phyloP scores from a whole-genome alignment of 37 sponge, comb jelly and placozoan species.

The Petrosia ficiformis region DNA sequence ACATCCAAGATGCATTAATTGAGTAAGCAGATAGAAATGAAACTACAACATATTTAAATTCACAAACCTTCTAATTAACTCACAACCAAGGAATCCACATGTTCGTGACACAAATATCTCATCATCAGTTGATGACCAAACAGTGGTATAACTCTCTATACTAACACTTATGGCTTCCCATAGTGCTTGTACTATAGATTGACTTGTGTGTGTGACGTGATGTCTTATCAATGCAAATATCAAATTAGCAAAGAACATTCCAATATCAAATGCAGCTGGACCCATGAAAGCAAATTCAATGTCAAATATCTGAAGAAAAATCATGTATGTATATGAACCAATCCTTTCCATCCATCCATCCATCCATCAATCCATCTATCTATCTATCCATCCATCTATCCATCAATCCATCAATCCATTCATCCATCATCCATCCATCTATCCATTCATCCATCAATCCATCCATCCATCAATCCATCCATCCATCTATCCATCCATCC shows the following conservation, averaged over 20 bases:
- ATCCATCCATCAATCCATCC: no score
- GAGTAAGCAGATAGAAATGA: not conserved
- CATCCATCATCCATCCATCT: no score
- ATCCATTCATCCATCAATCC: no score
- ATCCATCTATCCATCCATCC: no score
- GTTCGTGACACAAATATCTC: not conserved
- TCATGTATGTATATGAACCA: not conserved
- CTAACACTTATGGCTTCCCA: not conserved
- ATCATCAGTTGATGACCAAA: no score
- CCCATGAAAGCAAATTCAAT: constrained; percentile 27
- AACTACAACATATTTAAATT: not conserved
- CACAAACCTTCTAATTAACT: constrained; percentile 1
- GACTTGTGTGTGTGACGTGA: not conserved
- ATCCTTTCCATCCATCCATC: no score
- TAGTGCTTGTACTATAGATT: not conserved
- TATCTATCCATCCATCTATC: no score
- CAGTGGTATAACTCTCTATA: not conserved
- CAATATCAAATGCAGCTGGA: constrained; percentile 19
- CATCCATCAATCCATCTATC: no score
- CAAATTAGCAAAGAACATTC: not conserved
- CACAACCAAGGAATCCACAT: constrained; percentile 2
- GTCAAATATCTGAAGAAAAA: constrained; percentile 10
- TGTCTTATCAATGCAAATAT: not conserved
- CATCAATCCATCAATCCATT: no score
- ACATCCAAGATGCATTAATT: no score